Percentiles rank a stretch among this genome's conserved stretches.
Conservation (phyloP, 1,140 invertebrate species). For the Drosophila seguyi region DNA sequence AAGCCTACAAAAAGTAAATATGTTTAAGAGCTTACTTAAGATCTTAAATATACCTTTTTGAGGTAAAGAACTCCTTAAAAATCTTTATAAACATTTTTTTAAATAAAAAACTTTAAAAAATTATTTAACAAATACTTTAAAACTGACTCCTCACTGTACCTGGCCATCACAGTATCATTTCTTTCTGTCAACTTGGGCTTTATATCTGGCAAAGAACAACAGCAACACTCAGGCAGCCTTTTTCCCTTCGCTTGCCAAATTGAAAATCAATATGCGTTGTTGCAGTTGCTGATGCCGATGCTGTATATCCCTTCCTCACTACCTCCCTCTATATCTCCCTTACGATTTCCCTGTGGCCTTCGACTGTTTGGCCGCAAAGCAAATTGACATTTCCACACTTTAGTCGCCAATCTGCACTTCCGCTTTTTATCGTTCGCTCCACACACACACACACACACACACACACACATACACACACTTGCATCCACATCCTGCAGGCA, state of each 20-base stretch:
- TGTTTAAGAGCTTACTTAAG: too few species aligned
- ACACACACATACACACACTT: background rate
- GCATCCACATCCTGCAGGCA: conserved; percentile 38
- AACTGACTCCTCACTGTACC: too few species aligned
- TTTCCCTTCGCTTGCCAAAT: conserved; percentile 53
- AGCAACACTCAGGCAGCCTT: conserved; percentile 9
- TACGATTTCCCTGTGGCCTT: conserved; percentile 12
- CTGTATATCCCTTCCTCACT: background rate
- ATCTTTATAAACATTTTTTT: background rate
- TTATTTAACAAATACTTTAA: too few species aligned
- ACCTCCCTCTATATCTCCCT: background rate
- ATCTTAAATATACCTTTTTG: background rate
- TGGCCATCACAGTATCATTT: conserved; percentile 50
- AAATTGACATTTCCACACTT: conserved; percentile 82
- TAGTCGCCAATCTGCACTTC: conserved; percentile 73
- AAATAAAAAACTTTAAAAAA: too few species aligned
- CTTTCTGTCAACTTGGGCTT: conserved; percentile 45
- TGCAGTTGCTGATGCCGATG: conserved; percentile 42
- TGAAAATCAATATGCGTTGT: conserved; percentile 77
- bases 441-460: too few species aligned
- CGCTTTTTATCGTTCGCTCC: conserved; percentile 63
- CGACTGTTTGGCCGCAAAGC: conserved; percentile 51
- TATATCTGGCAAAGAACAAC: conserved; percentile 48
- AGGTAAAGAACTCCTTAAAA: background rate
- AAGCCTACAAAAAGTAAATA: background rate